Base-by-base conservation (phyloP, 1,140 invertebrate genomes). In the Zeugodacus cucurbitae region DNA sequence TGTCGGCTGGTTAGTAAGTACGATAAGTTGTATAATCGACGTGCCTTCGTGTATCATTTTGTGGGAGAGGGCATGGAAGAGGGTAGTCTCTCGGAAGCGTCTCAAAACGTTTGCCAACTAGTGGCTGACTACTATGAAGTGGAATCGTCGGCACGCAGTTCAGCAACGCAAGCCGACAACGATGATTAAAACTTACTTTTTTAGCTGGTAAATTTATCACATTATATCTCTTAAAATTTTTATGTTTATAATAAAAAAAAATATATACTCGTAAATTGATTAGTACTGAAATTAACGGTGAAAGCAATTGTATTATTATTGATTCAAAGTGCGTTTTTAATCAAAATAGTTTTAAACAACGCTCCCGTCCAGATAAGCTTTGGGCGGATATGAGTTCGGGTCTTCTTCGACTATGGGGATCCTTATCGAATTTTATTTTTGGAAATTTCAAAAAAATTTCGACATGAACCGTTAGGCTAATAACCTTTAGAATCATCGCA, bases 51-150 rank as follows among this genome's bases (percentile, higher is more conserved):
- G 67, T 92, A 92, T 87, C 91, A 92, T 44, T 93, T 95, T 93
- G 91, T 96, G 37, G 95, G 95, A 59, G 96, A 97, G 94, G 96
- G 96, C 58, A 96, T 97, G 94, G 96, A 96, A 90, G 96, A 96
- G 92, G 94, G 93, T 10, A 94, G 95, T 86, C 94, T 95, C 59
- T 62, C 94, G 0, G 96, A 97, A 90, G 96, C 96, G 11, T 93
- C 95, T 34, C 95, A 96, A 89, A 95, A 97, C 91, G 91, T 96
- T 88, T 94, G 95, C 54, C 94, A 95, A 41, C 93, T 96, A 48
- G 94, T 96, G 89, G 94, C 95, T 89, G 96, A 96, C 89, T 94
- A 94, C 62, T 90, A 94, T 10, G 94, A 94, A 87, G 94, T 94
- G 48, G 94, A 94, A 87, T 32, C 57, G 8, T 87, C 59, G 32